These are phyloP conservation scores for Botia kubotai DNA, from an alignment of 2,797 vertebrate genomes.

Conservation along the genomic window DNA sequence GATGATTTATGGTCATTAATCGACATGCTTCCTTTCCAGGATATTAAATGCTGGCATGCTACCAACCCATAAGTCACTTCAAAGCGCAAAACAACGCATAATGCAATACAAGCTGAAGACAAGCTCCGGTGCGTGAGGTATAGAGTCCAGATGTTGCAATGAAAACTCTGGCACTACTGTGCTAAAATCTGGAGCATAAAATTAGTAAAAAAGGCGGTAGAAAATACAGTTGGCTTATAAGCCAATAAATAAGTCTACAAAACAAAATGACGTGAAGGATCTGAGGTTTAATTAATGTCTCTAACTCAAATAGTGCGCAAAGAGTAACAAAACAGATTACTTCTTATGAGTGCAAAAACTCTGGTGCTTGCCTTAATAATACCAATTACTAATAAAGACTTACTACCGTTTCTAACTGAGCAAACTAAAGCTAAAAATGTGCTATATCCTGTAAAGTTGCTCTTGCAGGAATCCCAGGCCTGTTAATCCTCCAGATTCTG, in stretches of 20 bases:
- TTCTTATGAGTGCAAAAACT: not conserved
- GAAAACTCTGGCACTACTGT: not conserved
- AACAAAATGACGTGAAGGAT: not conserved
- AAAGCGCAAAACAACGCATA: not conserved
- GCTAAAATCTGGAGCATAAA: not conserved
- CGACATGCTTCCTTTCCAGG: slow-evolving; percentile 51
- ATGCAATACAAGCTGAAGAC: slow-evolving; percentile 28
- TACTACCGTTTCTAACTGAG: not conserved
- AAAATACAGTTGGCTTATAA: not conserved
- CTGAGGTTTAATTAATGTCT: not conserved
- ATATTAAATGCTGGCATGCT: slow-evolving; percentile 33
- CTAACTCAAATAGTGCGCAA: not conserved
- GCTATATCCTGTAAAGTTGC: not conserved
- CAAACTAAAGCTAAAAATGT: not conserved
- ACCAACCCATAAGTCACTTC: slow-evolving; percentile 35
- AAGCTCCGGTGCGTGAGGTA: slow-evolving; percentile 22
- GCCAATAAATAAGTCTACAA: not conserved
- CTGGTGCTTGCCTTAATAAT: not conserved
- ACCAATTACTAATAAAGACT: too few species aligned
- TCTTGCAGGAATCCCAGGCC: slow-evolving; percentile 61
- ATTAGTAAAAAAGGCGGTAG: too few species aligned
- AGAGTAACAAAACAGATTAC: not conserved
- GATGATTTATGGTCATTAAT: slow-evolving; percentile 43
- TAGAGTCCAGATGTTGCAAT: slow-evolving; percentile 42
- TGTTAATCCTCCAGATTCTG: slow-evolving; percentile 65